A percentile compares a stretch with the other conserved stretches of the same genome.
These are phyloP conservation scores for Dioctria linearis DNA, from an alignment of 2,888 invertebrate species.

Conservation along the genomic window DNA sequence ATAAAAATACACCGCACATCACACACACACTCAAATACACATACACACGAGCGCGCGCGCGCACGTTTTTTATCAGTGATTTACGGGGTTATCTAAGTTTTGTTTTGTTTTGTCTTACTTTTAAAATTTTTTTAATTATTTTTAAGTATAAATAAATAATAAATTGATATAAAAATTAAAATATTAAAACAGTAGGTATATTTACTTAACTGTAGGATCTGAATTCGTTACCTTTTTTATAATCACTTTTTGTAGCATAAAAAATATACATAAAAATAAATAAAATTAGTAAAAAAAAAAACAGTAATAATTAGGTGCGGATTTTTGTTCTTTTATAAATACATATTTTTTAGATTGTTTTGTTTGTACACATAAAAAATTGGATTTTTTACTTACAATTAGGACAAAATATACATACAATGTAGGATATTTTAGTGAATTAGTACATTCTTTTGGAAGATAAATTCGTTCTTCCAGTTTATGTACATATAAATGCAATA, in stretches of 20 bases:
- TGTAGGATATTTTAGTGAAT: constrained; percentile 29
- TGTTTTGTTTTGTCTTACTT: constrained; percentile 23
- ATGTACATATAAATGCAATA: constrained; percentile 21
- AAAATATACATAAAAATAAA: constrained; percentile 46
- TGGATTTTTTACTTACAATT: constrained; percentile 14
- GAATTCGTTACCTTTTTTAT: constrained; percentile 58
- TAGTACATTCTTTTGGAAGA: constrained; percentile 18
- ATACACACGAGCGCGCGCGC: constrained; percentile 5
- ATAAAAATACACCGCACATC: constrained; percentile 28
- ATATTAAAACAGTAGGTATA: constrained; percentile 49
- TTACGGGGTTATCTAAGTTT: constrained; percentile 6
- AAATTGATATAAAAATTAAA: constrained; percentile 53
- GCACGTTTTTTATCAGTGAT: constrained; percentile 21
- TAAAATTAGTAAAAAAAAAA: constrained; percentile 26
- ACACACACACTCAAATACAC: constrained; percentile 34
- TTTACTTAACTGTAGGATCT: constrained; percentile 53
- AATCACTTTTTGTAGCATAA: constrained; percentile 57
- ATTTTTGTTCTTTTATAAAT: constrained; percentile 38
- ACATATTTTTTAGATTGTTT: constrained; percentile 6
- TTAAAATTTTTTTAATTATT: constrained; percentile 42
- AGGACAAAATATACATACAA: constrained; percentile 16
- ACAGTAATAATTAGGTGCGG: constrained; percentile 33
- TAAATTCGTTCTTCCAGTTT: constrained; percentile 17
- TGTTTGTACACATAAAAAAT: constrained; percentile 13
- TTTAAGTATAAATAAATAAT: constrained; percentile 42